Evolutionary conservation across 1,140 invertebrate species (phyloP).

Genomic region (Macrosteles quadrilineatus): DNA sequence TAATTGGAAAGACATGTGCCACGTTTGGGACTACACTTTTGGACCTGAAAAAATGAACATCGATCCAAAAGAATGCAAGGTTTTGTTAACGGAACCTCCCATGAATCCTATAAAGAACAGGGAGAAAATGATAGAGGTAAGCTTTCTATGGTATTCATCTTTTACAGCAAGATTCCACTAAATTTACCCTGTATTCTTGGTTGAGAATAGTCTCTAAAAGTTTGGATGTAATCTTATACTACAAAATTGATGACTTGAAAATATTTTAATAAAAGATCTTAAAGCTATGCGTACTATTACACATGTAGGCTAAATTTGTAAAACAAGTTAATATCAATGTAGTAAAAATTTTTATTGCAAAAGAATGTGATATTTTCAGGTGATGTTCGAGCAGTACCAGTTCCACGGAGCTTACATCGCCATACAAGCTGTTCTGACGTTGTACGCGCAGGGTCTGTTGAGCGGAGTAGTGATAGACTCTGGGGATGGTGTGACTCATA

Average conservation of each 20-base stretch:
- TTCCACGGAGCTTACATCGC: constrained; percentile 97
- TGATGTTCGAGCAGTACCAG: constrained; percentile 99
- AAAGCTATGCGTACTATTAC: too few relatives aligned
- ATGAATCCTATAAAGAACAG: constrained; percentile 99
- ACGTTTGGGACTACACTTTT: constrained; percentile 99
- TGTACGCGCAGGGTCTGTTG: constrained; percentile 97
- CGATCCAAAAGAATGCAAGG: constrained; percentile 92
- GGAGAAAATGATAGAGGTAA: constrained; percentile 98
- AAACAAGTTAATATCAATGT: too few relatives aligned
- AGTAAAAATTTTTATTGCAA: too few relatives aligned
- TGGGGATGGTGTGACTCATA: constrained; percentile 98
- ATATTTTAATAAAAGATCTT: too few relatives aligned
- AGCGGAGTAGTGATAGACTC: constrained; percentile 99
- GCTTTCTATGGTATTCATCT: too few relatives aligned
- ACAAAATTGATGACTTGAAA: too few relatives aligned
- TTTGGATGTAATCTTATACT: too few relatives aligned
- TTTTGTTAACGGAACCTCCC: constrained; percentile 97
- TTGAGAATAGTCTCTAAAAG: too few relatives aligned
- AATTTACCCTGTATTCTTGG: too few relatives aligned
- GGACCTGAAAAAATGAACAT: constrained; percentile 97
- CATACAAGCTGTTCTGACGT: constrained; percentile 95
- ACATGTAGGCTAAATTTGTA: too few relatives aligned
- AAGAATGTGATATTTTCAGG: too few relatives aligned
- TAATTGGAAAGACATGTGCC: constrained; percentile 99
- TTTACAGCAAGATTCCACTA: too few relatives aligned